Evolutionary conservation across 2,888 invertebrate genomes (phyloP).

Genomic region (Clitarchus hookeri): DNA sequence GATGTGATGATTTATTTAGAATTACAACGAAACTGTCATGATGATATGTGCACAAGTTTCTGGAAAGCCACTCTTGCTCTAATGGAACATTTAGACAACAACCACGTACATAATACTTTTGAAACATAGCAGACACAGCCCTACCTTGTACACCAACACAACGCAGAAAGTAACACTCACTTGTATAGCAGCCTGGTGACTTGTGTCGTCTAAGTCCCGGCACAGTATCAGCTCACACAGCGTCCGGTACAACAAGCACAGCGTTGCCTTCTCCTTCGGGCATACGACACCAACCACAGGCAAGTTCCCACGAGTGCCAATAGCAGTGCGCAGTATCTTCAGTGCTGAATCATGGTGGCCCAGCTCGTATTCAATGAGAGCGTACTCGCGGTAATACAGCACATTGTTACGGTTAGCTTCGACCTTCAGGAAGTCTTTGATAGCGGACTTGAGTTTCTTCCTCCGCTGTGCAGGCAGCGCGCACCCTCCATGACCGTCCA

Average conservation of each 20-base stretch:
- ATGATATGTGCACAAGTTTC: too few relatives aligned
- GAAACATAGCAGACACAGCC: too few relatives aligned
- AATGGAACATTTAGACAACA: too few relatives aligned
- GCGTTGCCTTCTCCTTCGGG: constrained; percentile 30
- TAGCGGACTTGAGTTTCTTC: constrained; percentile 58
- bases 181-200: not conserved
- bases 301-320: constrained; percentile 25
- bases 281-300: not conserved
- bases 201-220: constrained; percentile 20
- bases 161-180: not conserved
- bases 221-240: constrained; percentile 39
- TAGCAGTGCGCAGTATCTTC: constrained; percentile 46
- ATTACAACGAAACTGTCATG: too few relatives aligned
- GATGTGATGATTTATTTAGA: too few relatives aligned
- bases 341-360: constrained; percentile 56
- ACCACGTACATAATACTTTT: too few relatives aligned
- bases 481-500: constrained; percentile 54
- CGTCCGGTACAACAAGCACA: constrained; percentile 37
- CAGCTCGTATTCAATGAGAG: constrained; percentile 63
- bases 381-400: constrained; percentile 66
- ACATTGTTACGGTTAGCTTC: constrained; percentile 61
- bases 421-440: constrained; percentile 62
- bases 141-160: too few relatives aligned
- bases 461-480: constrained; percentile 50
- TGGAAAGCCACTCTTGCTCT: too few relatives aligned